These are phyloP conservation scores for Hassar affinis DNA, from an alignment of 2,113 vertebrate species.

Conservation along the genomic window DNA sequence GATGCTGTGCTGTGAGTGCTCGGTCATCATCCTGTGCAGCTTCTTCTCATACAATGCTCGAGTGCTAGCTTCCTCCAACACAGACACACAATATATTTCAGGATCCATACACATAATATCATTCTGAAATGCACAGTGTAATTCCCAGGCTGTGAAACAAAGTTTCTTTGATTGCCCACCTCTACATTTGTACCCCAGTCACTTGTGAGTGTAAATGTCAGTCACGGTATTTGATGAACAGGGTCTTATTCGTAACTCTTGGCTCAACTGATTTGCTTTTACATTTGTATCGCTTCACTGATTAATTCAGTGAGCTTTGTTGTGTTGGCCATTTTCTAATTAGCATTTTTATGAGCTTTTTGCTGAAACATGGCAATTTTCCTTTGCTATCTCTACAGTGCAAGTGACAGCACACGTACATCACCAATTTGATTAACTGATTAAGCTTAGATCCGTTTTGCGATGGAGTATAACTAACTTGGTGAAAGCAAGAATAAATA, in stretches of 20 bases:
- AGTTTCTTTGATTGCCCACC: neutral
- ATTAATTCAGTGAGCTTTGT: neutral
- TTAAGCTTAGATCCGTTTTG: neutral
- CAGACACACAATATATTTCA: conserved; percentile 7
- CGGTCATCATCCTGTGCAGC: conserved; percentile 68
- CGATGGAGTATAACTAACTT: neutral
- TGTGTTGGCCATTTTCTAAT: neutral
- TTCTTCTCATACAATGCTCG: conserved; percentile 79
- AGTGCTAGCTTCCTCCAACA: conserved; percentile 73
- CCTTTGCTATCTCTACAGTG: neutral
- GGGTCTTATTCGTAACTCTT: neutral
- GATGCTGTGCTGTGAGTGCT: neutral
- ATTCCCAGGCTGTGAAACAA: neutral
- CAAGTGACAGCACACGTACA: too few species aligned
- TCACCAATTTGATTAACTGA: neutral
- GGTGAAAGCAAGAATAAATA: neutral
- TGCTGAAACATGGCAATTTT: neutral
- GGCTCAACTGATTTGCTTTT: neutral
- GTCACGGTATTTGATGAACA: neutral
- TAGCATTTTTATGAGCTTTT: neutral
- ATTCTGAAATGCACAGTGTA: neutral
- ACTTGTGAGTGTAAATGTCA: neutral
- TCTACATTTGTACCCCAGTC: neutral
- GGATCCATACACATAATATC: neutral
- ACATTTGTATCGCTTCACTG: neutral